These are phyloP conservation scores for Penaeus indicus DNA, from an alignment of 1,140 invertebrate species.

Conservation along the genomic window DNA sequence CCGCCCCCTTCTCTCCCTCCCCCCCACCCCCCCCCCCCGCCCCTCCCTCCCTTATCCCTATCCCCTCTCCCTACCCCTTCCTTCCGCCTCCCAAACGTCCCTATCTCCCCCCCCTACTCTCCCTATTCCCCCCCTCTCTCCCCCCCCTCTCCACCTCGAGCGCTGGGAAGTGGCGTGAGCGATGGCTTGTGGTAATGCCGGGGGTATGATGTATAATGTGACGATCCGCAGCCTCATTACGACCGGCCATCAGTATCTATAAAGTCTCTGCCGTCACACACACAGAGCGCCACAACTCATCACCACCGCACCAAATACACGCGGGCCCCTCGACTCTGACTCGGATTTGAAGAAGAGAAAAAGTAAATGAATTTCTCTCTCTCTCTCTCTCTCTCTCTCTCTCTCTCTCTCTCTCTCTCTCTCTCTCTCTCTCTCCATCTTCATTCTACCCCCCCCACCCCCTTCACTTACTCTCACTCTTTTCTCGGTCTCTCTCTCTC, in stretches of 20 bases:
- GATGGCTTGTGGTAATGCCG: slow-evolving; percentile 51
- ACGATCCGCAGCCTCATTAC: slow-evolving; percentile 62
- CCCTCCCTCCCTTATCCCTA: neutral
- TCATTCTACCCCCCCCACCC: too few relatives aligned
- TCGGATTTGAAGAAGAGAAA: slow-evolving; percentile 56
- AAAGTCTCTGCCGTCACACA: slow-evolving; percentile 59
- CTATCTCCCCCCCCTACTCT: neutral
- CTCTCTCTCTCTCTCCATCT: neutral
- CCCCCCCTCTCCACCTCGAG: neutral
- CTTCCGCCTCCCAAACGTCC: neutral
- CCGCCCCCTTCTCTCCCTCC: too few relatives aligned
- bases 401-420: neutral
- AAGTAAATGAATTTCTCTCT: slow-evolving; percentile 51
- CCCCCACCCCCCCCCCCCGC: too few relatives aligned
- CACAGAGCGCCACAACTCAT: slow-evolving; percentile 63
- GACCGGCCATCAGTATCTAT: slow-evolving; percentile 62
- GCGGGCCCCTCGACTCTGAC: slow-evolving; percentile 24
- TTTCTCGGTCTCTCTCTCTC: neutral
- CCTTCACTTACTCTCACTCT: too few relatives aligned
- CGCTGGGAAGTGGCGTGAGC: slow-evolving; percentile 11
- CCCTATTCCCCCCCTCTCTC: neutral
- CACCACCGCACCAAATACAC: slow-evolving; percentile 31
- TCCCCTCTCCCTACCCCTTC: neutral
- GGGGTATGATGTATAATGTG: slow-evolving; percentile 63
- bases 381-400: neutral